A percentile compares a stretch with the other conserved stretches of the same genome.
phyloP scores from a whole-genome alignment of 2,113 vertebrate genomes.

The Dolichotis patagonum region DNA sequence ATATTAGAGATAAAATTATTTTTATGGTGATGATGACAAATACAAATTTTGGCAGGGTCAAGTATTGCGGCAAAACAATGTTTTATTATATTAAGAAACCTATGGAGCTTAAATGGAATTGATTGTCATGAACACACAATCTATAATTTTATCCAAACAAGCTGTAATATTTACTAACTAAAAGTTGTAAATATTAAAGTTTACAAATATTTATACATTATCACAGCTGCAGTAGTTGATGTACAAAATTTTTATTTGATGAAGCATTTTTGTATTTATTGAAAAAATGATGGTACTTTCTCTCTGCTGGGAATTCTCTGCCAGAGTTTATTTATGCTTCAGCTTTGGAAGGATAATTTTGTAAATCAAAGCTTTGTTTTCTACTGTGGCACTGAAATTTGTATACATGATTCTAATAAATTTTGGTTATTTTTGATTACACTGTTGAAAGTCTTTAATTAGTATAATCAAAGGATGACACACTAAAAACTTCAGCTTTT shows the following conservation, averaged over 20 bases:
- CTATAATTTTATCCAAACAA: slow-evolving; percentile 33
- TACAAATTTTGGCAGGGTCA: not conserved
- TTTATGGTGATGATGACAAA: not conserved
- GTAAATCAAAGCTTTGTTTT: not conserved
- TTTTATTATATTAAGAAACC: slow-evolving; percentile 3
- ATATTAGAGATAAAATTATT: slow-evolving; percentile 38
- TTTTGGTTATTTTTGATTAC: slow-evolving; percentile 19
- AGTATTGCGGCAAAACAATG: not conserved
- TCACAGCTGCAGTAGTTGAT: not conserved
- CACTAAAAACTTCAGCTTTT: slow-evolving; percentile 3
- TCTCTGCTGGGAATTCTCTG: not conserved
- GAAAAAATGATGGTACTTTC: not conserved
- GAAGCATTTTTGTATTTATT: not conserved
- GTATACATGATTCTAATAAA: not conserved
- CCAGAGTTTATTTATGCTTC: not conserved
- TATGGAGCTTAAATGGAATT: not conserved
- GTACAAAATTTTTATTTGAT: not conserved
- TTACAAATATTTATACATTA: slow-evolving; percentile 33
- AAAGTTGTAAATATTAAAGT: not conserved
- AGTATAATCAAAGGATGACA: not conserved
- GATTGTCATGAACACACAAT: not conserved
- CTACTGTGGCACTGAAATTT: not conserved
- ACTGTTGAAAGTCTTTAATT: not conserved
- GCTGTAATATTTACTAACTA: slow-evolving; percentile 27
- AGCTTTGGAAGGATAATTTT: not conserved